Evolutionary conservation across 2,113 vertebrate genomes (phyloP).

Genomic region (Clarias macrocephalus): DNA sequence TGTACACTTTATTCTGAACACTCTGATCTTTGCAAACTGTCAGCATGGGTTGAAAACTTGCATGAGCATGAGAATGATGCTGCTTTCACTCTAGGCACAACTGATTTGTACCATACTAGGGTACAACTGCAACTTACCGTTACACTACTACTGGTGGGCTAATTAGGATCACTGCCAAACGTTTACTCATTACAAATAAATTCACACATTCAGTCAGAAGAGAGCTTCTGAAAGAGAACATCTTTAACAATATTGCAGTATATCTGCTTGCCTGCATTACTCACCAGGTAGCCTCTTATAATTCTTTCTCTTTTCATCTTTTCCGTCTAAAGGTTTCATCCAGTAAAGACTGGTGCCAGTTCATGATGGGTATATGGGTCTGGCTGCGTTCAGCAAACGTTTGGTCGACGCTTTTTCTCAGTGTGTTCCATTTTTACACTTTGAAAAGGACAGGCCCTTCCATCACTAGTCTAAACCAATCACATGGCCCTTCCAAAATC

Average conservation of each 20-base stretch:
- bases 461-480: background rate
- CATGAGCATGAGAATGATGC: too few relatives aligned
- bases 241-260: background rate
- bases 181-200: background rate
- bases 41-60: too few relatives aligned
- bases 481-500: conserved; percentile 41
- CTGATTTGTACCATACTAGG: too few relatives aligned
- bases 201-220: background rate
- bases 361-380: conserved; percentile 79
- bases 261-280: background rate
- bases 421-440: conserved; percentile 74
- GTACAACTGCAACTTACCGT: background rate
- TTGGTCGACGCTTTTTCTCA: conserved; percentile 79
- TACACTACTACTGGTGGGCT: background rate
- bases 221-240: background rate
- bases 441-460: conserved; percentile 66
- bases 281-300: background rate
- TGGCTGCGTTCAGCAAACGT: conserved; percentile 76
- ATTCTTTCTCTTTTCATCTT: background rate
- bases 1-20: too few relatives aligned
- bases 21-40: too few relatives aligned
- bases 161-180: background rate
- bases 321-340: conserved; percentile 60
- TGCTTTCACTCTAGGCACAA: too few relatives aligned
- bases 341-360: conserved; percentile 66